A percentile compares a stretch with the other conserved stretches of the same genome.
phyloP scores from a whole-genome alignment of 2,888 invertebrate genomes.

The Dicyrtomina minuta region DNA sequence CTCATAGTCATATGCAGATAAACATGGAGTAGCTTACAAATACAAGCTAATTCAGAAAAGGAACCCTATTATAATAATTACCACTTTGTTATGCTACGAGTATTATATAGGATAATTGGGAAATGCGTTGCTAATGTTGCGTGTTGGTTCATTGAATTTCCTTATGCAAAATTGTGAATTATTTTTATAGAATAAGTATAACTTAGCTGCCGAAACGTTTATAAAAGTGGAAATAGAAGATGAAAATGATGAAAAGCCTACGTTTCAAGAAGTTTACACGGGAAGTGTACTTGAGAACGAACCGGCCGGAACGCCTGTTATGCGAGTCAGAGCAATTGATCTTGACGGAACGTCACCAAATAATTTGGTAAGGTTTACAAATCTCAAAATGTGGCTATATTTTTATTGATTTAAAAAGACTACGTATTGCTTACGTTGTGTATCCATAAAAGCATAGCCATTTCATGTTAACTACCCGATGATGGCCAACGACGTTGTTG shows the following conservation, averaged over 20 bases:
- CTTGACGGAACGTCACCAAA: slow-evolving; percentile 79
- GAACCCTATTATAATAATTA: no score
- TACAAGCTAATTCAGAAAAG: no score
- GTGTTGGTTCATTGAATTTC: background rate
- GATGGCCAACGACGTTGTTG: no score
- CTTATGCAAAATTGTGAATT: background rate
- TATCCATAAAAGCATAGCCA: no score
- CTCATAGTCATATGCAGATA: no score
- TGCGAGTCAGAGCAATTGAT: slow-evolving; percentile 84
- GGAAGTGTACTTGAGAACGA: slow-evolving; percentile 86
- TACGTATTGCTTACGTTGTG: no score
- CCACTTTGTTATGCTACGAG: background rate
- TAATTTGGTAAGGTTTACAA: slow-evolving; percentile 64
- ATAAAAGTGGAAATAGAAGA: slow-evolving; percentile 78
- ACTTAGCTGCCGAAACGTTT: slow-evolving; percentile 75
- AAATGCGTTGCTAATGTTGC: background rate
- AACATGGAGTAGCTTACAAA: no score
- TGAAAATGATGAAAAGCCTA: slow-evolving; percentile 87
- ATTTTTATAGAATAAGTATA: slow-evolving; percentile 69
- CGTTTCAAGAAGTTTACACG: slow-evolving; percentile 73
- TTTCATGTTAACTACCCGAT: no score
- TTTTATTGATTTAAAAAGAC: no score
- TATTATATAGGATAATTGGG: background rate
- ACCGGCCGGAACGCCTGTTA: slow-evolving; percentile 76
- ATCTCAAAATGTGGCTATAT: background rate